Evolutionary conservation across 1,140 invertebrate species (phyloP).

Genomic region (Cecropterus lyciades): DNA sequence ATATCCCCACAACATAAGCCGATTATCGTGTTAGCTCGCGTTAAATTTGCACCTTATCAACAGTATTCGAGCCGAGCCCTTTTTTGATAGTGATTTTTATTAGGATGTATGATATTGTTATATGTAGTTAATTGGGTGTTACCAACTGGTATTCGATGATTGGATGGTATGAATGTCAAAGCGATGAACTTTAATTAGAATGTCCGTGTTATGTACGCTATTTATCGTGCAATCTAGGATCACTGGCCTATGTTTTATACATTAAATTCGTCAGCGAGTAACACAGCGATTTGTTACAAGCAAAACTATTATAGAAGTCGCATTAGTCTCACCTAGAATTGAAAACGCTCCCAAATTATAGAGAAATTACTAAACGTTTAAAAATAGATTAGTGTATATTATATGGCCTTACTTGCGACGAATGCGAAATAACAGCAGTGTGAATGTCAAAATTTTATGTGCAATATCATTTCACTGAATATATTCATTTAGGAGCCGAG

Average conservation of each 20-base stretch:
- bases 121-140: slow-evolving; percentile 77
- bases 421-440: slow-evolving; percentile 82
- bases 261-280: slow-evolving; percentile 65
- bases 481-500: slow-evolving; percentile 67
- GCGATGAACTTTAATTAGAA: slow-evolving; percentile 83
- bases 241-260: slow-evolving; percentile 61
- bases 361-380: slow-evolving; percentile 83
- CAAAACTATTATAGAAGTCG: slow-evolving; percentile 75
- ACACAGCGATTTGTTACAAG: slow-evolving; percentile 71
- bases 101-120: slow-evolving; percentile 60
- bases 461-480: slow-evolving; percentile 83
- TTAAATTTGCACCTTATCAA: slow-evolving; percentile 77
- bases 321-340: slow-evolving; percentile 78
- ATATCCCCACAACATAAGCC: slow-evolving; percentile 67
- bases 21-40: slow-evolving; percentile 74
- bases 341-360: slow-evolving; percentile 79
- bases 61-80: slow-evolving; percentile 74
- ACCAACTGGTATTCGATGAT: slow-evolving; percentile 75
- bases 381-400: slow-evolving; percentile 84
- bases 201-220: slow-evolving; percentile 78
- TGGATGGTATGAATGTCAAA: slow-evolving; percentile 83
- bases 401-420: slow-evolving; percentile 84
- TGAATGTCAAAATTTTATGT: slow-evolving; percentile 84
- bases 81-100: slow-evolving; percentile 78
- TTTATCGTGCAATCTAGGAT: slow-evolving; percentile 76